Evolutionary conservation across 2,113 vertebrate genomes (phyloP).

Genomic region (Brienomyrus brachyistius): DNA sequence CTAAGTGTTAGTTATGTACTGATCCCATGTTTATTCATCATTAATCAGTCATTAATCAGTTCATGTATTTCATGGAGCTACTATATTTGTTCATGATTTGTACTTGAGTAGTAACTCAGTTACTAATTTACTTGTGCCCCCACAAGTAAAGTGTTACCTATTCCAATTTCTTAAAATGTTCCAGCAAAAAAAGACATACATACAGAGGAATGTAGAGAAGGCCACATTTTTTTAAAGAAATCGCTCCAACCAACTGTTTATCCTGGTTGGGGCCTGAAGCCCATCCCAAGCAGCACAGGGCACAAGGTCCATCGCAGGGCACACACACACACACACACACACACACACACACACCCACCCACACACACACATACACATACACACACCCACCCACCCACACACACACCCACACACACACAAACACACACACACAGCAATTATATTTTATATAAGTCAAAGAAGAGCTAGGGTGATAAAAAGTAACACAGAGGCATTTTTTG

Average conservation of each 20-base stretch:
- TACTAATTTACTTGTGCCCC: not conserved
- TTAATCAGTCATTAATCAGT: not conserved
- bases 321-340: no score
- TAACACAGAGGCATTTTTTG: not conserved
- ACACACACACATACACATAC: not conserved
- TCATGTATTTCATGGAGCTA: no score
- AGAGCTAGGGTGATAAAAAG: not conserved
- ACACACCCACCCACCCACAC: not conserved
- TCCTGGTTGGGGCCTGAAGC: not conserved
- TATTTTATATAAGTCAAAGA: not conserved
- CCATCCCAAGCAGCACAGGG: not conserved
- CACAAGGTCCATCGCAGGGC: not conserved
- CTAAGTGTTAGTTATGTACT: not conserved
- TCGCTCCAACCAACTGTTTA: not conserved
- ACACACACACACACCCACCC: not conserved
- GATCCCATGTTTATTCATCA: not conserved
- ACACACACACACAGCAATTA: not conserved
- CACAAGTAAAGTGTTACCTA: not conserved
- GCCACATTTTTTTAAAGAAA: not conserved
- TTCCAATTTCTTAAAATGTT: not conserved
- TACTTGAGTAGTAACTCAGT: not conserved
- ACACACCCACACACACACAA: not conserved
- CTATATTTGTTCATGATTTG: not conserved
- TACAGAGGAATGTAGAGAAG: not conserved
- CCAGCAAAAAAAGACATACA: not conserved